Evolutionary conservation across 2,797 vertebrate genomes (phyloP).

Genomic region (Mormyrus hasselquistii): DNA sequence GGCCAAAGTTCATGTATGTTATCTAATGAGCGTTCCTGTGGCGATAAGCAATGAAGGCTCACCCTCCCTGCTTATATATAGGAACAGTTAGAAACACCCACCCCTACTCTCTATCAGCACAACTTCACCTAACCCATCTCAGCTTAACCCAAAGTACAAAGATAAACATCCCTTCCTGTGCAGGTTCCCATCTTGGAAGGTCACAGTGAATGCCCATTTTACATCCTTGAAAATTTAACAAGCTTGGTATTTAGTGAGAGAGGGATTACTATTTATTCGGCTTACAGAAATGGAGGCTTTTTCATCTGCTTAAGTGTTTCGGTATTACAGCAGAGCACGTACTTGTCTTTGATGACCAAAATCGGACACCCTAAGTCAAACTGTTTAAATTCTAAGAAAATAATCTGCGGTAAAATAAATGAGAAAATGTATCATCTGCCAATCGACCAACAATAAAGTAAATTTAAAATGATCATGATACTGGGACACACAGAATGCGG

Average conservation of each 20-base stretch:
- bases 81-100: not conserved
- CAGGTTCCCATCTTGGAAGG: not conserved
- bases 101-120: not conserved
- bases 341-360: not conserved
- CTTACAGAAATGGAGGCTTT: not conserved
- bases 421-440: not conserved
- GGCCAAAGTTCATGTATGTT: constrained; percentile 49
- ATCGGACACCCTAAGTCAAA: not conserved
- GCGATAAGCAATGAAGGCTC: constrained; percentile 33
- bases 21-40: constrained; percentile 22
- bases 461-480: not conserved
- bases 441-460: not conserved
- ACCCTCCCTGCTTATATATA: constrained; percentile 4
- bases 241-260: not conserved
- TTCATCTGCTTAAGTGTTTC: not conserved
- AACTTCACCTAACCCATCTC: not conserved
- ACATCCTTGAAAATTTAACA: not conserved
- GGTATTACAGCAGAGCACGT: no score
- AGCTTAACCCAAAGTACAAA: not conserved
- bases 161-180: not conserved
- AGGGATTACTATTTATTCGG: not conserved
- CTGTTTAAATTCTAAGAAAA: not conserved
- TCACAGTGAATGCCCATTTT: not conserved
- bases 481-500: not conserved
- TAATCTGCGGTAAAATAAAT: not conserved